Conservation (phyloP, 2,888 invertebrate species). For the Salpingus planirostris region DNA sequence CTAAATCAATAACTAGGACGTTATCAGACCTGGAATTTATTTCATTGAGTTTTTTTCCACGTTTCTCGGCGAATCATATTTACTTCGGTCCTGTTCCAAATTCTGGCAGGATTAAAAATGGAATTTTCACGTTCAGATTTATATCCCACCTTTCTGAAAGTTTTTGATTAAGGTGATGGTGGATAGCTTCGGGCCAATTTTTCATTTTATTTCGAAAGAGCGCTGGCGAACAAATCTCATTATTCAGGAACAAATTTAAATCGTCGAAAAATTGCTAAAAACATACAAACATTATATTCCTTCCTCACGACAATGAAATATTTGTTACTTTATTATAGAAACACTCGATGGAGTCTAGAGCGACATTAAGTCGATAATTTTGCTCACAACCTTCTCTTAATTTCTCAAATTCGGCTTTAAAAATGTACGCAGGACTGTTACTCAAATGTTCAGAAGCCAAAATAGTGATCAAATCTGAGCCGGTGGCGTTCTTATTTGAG, state of each 20-base stretch:
- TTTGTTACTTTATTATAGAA: slow-evolving; percentile 72
- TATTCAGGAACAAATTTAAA: slow-evolving; percentile 19
- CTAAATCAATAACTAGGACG: slow-evolving; percentile 63
- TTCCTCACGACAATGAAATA: too few relatives aligned
- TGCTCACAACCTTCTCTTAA: slow-evolving; percentile 57
- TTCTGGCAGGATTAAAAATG: slow-evolving; percentile 68
- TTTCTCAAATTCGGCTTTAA: slow-evolving; percentile 66
- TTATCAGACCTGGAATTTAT: slow-evolving; percentile 51
- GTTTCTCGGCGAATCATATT: too few relatives aligned
- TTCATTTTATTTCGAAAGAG: not conserved
- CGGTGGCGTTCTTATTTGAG: too few relatives aligned
- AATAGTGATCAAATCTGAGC: slow-evolving; percentile 62
- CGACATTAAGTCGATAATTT: slow-evolving; percentile 55
- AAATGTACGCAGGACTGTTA: slow-evolving; percentile 58
- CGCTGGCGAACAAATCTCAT: slow-evolving; percentile 1
- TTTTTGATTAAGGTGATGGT: slow-evolving; percentile 21
- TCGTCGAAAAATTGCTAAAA: slow-evolving; percentile 28
- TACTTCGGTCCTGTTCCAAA: too few relatives aligned
- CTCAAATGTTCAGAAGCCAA: slow-evolving; percentile 50
- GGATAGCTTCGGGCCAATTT: slow-evolving; percentile 3
- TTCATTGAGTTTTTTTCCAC: too few relatives aligned
- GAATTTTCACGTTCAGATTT: slow-evolving; percentile 67
- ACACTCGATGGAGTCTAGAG: slow-evolving; percentile 65
- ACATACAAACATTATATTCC: too few relatives aligned
- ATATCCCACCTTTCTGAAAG: slow-evolving; percentile 40